Evolutionary conservation across 1,140 invertebrate species (phyloP).

Genomic region (Panagrolaimus sp.): DNA sequence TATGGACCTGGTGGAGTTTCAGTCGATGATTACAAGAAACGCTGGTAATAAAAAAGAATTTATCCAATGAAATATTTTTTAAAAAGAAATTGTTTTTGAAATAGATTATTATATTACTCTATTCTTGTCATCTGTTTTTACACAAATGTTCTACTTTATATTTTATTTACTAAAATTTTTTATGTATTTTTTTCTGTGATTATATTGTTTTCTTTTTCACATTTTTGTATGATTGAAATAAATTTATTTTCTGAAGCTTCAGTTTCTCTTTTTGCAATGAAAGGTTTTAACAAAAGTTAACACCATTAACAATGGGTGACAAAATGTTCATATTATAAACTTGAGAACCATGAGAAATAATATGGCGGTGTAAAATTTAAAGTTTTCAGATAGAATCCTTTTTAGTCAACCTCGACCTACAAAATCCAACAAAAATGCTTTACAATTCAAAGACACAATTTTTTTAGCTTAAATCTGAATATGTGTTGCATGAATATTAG

Average conservation of each 20-base stretch:
- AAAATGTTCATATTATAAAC: too few species aligned
- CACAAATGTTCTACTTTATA: neutral
- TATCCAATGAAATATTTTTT: neutral
- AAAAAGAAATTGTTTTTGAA: neutral
- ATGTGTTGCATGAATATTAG: too few species aligned
- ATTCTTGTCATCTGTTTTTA: neutral
- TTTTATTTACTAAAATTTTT: neutral
- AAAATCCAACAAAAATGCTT: too few species aligned
- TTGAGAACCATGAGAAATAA: too few species aligned
- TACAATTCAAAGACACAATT: too few species aligned
- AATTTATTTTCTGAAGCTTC: too few species aligned
- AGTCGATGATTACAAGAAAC: conserved; percentile 99
- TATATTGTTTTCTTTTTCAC: neutral
- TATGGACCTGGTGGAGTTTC: conserved; percentile 91
- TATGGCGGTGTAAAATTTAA: too few species aligned
- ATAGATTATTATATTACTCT: neutral
- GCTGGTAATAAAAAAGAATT: conserved; percentile 70
- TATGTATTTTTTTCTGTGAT: neutral
- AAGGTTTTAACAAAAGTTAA: too few species aligned
- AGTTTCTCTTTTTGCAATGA: neutral
- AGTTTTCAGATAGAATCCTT: too few species aligned
- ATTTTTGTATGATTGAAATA: neutral
- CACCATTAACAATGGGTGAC: too few species aligned
- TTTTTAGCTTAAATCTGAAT: too few species aligned
- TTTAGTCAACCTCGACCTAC: too few species aligned